These are phyloP conservation scores for Dendrolimus punctatus DNA, from an alignment of 1,140 invertebrate species.

Conservation along the genomic window DNA sequence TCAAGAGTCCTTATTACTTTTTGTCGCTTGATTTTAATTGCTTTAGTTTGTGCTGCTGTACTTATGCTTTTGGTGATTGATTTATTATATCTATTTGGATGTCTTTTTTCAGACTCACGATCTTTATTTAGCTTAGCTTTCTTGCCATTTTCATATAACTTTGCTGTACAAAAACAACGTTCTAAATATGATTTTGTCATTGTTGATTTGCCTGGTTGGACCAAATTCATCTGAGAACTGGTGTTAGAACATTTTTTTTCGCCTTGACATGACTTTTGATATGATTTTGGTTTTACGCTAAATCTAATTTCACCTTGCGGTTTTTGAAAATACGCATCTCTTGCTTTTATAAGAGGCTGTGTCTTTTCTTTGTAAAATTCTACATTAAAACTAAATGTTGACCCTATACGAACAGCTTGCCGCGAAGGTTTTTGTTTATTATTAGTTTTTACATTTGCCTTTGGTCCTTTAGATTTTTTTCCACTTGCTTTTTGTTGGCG, in stretches of 20 bases:
- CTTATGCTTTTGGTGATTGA: constrained; percentile 4
- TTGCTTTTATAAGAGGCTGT: neutral
- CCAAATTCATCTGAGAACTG: constrained; percentile 1
- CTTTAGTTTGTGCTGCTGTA: neutral
- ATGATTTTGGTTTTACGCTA: neutral
- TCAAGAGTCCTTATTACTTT: constrained; percentile 7
- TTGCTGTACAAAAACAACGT: constrained; percentile 5
- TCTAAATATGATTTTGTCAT: constrained; percentile 1
- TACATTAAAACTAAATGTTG: constrained; percentile 5
- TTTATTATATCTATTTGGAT: no score
- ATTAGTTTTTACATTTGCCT: no score
- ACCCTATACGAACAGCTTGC: constrained; percentile 1
- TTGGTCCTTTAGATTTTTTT: no score
- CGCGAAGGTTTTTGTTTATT: neutral
- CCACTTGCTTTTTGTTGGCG: no score
- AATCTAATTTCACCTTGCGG: neutral
- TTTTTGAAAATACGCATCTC: neutral
- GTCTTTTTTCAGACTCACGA: no score
- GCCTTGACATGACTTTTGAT: neutral
- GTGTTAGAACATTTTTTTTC: neutral
- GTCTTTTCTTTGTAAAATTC: constrained; percentile 7
- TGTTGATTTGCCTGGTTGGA: neutral
- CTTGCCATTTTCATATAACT: neutral
- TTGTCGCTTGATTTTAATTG: constrained; percentile 1
- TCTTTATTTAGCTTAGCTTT: no score